A percentile compares a stretch with the other conserved stretches of the same genome.
Conservation (phyloP, 1,140 invertebrate genomes). For the Zaprionus inermis region DNA sequence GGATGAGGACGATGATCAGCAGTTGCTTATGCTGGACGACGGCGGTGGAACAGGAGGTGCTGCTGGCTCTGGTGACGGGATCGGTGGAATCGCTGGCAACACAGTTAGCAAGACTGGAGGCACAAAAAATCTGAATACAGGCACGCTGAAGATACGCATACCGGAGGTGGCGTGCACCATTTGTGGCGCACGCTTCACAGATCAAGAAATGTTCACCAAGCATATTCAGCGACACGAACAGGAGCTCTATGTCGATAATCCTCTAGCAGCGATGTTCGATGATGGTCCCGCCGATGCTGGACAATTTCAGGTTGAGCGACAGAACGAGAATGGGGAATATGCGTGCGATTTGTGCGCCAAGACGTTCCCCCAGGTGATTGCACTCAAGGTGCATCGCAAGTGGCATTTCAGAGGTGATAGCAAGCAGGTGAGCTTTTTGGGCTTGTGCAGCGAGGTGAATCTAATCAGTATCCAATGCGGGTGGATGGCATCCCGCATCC, state of each 20-base stretch:
- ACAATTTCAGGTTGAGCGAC: slow-evolving; percentile 77
- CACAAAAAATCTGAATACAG: slow-evolving; percentile 1
- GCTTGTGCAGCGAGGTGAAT: slow-evolving; percentile 82
- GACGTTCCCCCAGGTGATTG: slow-evolving; percentile 83
- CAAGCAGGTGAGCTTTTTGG: slow-evolving; percentile 84
- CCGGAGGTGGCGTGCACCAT: slow-evolving; percentile 82
- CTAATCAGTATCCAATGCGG: not conserved
- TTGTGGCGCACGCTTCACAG: slow-evolving; percentile 75
- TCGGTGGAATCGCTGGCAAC: not conserved
- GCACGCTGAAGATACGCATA: slow-evolving; percentile 67
- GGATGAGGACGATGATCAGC: slow-evolving; percentile 62
- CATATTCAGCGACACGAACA: slow-evolving; percentile 81
- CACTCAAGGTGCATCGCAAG: slow-evolving; percentile 84
- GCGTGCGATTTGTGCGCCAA: slow-evolving; percentile 83
- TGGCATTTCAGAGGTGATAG: slow-evolving; percentile 85
- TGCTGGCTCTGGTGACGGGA: not conserved
- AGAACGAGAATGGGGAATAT: slow-evolving; percentile 83
- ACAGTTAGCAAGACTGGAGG: slow-evolving; percentile 7
- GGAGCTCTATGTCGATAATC: slow-evolving; percentile 81
- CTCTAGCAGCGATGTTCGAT: slow-evolving; percentile 82
- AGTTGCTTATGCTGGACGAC: slow-evolving; percentile 35
- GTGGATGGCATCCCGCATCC: not conserved
- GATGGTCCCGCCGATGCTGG: slow-evolving; percentile 78
- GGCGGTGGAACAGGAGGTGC: slow-evolving; percentile 21
- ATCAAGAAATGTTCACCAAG: slow-evolving; percentile 81